phyloP scores from a whole-genome alignment of 2,113 vertebrate species.

The Chaetorhynchus papuensis region DNA sequence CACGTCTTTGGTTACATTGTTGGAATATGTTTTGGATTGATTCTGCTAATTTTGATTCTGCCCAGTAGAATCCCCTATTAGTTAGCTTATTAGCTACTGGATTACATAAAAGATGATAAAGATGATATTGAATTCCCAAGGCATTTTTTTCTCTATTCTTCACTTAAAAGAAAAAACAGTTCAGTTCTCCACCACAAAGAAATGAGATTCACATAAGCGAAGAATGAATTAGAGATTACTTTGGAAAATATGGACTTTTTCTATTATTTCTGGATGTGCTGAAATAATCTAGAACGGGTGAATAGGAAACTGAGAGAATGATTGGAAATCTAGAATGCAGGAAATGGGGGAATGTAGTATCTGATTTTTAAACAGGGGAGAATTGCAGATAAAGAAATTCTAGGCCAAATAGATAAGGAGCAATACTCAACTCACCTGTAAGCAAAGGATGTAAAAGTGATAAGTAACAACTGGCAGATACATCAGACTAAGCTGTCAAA shows the following conservation, averaged over 20 bases:
- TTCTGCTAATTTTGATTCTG: not conserved
- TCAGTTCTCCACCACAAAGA: not conserved
- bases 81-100: not conserved
- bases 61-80: not conserved
- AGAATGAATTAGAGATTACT: not conserved
- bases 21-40: not conserved
- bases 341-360: not conserved
- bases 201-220: not conserved
- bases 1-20: not conserved
- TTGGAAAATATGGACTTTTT: not conserved
- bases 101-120: not conserved
- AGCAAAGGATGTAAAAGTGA: slow-evolving; percentile 34
- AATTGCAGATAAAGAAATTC: slow-evolving; percentile 38
- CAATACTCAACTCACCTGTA: slow-evolving; percentile 26
- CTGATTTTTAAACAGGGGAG: slow-evolving; percentile 21
- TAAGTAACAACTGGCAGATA: slow-evolving; percentile 40
- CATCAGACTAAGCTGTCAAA: slow-evolving; percentile 33
- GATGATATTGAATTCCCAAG: not conserved
- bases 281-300: not conserved
- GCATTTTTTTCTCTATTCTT: not conserved
- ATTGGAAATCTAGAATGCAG: not conserved
- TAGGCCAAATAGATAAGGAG: slow-evolving; percentile 32
- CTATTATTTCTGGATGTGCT: not conserved
- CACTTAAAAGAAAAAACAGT: not conserved
- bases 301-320: not conserved